A percentile compares a stretch with the other conserved stretches of the same genome.
Conservation (phyloP, 2,888 invertebrate genomes). For the Fissipunctia ypsillon region DNA sequence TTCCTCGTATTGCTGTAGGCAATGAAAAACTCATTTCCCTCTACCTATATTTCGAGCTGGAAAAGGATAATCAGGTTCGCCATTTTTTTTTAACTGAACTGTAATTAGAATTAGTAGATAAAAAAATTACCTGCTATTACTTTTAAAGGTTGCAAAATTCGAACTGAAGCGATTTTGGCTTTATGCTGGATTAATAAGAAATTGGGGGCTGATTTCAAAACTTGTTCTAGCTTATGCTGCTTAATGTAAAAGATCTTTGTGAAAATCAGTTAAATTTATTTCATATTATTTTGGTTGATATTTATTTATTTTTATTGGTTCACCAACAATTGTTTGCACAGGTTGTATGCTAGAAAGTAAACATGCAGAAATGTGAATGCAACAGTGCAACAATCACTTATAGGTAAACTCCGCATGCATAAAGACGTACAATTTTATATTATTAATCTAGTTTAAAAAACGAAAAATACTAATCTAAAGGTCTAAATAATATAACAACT, state of each 20-base stretch:
- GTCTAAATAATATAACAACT: too few species aligned
- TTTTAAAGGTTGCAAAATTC: not conserved
- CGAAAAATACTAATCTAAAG: too few species aligned
- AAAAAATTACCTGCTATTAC: too few species aligned
- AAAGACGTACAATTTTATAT: too few species aligned
- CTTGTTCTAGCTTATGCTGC: not conserved
- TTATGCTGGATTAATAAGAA: not conserved
- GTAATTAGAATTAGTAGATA: not conserved
- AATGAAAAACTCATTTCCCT: constrained; percentile 13
- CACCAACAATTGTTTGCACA: too few species aligned
- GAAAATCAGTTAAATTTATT: not conserved
- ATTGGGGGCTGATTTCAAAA: not conserved
- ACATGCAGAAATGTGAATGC: too few species aligned
- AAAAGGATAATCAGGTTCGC: not conserved
- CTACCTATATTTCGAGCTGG: not conserved
- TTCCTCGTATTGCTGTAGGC: not conserved
- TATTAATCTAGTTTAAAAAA: too few species aligned
- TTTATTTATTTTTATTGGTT: too few species aligned
- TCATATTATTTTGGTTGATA: not conserved
- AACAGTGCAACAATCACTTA: too few species aligned
- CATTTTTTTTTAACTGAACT: not conserved
- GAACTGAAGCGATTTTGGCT: not conserved
- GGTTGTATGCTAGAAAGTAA: too few species aligned
- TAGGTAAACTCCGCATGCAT: too few species aligned
- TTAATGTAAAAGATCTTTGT: not conserved